Conservation (phyloP, 1,140 invertebrate species). For the Macrostomum lignano region DNA sequence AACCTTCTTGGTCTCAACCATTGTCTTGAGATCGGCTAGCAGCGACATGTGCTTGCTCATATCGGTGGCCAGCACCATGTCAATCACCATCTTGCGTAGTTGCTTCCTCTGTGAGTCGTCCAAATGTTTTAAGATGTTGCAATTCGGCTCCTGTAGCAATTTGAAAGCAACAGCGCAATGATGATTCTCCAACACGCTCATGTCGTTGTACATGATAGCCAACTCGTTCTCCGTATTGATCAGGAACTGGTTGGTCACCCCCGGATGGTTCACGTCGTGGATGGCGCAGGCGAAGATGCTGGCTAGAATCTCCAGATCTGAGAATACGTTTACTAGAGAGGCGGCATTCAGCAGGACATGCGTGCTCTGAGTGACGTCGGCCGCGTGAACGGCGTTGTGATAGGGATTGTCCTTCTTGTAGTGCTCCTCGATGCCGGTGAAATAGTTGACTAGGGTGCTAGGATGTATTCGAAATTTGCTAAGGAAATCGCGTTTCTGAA, state of each 20-base stretch:
- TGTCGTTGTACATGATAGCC: constrained; percentile 86
- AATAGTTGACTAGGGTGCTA: too few relatives aligned
- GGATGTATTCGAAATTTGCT: too few relatives aligned
- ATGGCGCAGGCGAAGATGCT: constrained; percentile 57
- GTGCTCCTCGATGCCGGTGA: too few relatives aligned
- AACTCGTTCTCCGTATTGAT: constrained; percentile 50
- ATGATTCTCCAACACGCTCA: constrained; percentile 79
- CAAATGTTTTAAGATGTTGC: constrained; percentile 65
- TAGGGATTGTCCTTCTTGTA: constrained; percentile 4
- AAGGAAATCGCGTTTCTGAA: too few relatives aligned
- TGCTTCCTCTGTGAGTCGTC: constrained; percentile 63
- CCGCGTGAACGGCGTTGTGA: constrained; percentile 1
- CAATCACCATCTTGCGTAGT: constrained; percentile 78
- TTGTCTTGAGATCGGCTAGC: constrained; percentile 7
- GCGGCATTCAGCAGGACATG: constrained; percentile 42
- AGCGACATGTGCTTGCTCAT: constrained; percentile 52
- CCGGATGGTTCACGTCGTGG: constrained; percentile 69
- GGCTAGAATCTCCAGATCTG: constrained; percentile 68
- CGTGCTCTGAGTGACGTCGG: constrained; percentile 23
- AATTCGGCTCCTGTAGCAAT: constrained; percentile 61
- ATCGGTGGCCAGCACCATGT: constrained; percentile 78
- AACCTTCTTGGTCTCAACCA: constrained; percentile 84
- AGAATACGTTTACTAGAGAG: constrained; percentile 51
- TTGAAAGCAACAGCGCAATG: constrained; percentile 83
- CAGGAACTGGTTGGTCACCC: constrained; percentile 76